Evolutionary conservation across 1,140 invertebrate species (phyloP).

Genomic region (Ceratosolen fusciceps): DNA sequence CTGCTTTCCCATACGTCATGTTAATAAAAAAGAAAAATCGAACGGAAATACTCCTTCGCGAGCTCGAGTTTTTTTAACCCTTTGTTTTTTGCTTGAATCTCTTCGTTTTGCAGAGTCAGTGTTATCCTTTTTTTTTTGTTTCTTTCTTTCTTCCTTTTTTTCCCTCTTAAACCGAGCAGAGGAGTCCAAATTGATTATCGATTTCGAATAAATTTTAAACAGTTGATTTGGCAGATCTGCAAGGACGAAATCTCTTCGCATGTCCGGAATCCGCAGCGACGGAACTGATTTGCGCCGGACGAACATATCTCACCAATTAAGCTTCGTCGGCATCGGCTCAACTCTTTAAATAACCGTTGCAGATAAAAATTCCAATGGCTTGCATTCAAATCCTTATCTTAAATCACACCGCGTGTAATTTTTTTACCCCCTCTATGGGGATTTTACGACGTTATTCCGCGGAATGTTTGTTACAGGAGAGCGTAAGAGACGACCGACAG

Average conservation of each 20-base stretch:
- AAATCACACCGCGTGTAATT: too few species aligned
- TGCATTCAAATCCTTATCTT: conserved; percentile 7
- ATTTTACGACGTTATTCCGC: too few species aligned
- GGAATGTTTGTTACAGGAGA: too few species aligned
- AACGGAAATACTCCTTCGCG: too few species aligned
- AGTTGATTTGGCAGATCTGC: conserved; percentile 27
- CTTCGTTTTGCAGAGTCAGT: conserved; percentile 20
- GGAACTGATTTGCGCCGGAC: conserved; percentile 28
- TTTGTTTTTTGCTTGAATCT: background rate
- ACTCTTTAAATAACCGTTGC: background rate
- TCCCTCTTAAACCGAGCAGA: too few species aligned
- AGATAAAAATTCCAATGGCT: background rate
- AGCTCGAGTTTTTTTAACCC: too few species aligned
- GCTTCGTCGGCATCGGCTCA: background rate
- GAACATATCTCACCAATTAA: conserved; percentile 33
- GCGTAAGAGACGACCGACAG: too few species aligned
- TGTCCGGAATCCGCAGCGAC: background rate
- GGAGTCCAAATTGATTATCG: conserved; percentile 43
- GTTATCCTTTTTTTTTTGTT: conserved; percentile 28
- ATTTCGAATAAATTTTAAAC: conserved; percentile 46
- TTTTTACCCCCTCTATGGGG: too few species aligned
- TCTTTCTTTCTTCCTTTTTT: too few species aligned
- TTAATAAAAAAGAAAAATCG: too few species aligned
- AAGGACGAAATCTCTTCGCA: conserved; percentile 9
- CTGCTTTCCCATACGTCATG: too few species aligned